Conservation (phyloP, 1,140 invertebrate species). For the Drosophila nebulosa region DNA sequence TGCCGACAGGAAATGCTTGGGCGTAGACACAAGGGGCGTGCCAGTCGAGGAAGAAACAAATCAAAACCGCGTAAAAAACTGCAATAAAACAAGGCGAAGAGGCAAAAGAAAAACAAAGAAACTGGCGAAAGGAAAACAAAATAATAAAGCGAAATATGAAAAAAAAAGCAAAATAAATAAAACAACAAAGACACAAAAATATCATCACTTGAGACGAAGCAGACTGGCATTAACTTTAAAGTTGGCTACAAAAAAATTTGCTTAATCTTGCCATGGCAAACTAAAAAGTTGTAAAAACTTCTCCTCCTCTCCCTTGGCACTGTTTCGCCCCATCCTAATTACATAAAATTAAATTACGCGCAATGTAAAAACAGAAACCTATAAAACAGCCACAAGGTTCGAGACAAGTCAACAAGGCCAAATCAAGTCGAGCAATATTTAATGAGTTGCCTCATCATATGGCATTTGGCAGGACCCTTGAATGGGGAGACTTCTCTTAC, state of each 20-base stretch:
- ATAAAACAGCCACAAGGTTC: slow-evolving; percentile 20
- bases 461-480: slow-evolving; percentile 20
- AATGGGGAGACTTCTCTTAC: slow-evolving; percentile 24
- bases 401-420: neutral
- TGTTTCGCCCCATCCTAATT: neutral
- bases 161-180: neutral
- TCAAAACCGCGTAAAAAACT: slow-evolving; percentile 72
- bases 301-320: slow-evolving; percentile 12
- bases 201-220: slow-evolving; percentile 28
- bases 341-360: slow-evolving; percentile 57
- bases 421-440: slow-evolving; percentile 9
- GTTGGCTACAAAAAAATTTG: slow-evolving; percentile 60
- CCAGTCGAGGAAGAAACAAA: slow-evolving; percentile 55
- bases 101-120: slow-evolving; percentile 13
- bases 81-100: slow-evolving; percentile 63
- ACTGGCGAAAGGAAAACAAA: slow-evolving; percentile 55
- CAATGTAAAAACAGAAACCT: slow-evolving; percentile 60
- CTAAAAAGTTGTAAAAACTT: slow-evolving; percentile 74
- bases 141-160: slow-evolving; percentile 68
- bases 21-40: slow-evolving; percentile 11
- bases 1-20: slow-evolving; percentile 27
- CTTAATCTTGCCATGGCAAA: slow-evolving; percentile 62
- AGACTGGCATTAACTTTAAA: slow-evolving; percentile 7
- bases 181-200: slow-evolving; percentile 30
- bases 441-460: slow-evolving; percentile 35